These are phyloP conservation scores for Amiota minor DNA, from an alignment of 2,888 invertebrate species.

Conservation along the genomic window DNA sequence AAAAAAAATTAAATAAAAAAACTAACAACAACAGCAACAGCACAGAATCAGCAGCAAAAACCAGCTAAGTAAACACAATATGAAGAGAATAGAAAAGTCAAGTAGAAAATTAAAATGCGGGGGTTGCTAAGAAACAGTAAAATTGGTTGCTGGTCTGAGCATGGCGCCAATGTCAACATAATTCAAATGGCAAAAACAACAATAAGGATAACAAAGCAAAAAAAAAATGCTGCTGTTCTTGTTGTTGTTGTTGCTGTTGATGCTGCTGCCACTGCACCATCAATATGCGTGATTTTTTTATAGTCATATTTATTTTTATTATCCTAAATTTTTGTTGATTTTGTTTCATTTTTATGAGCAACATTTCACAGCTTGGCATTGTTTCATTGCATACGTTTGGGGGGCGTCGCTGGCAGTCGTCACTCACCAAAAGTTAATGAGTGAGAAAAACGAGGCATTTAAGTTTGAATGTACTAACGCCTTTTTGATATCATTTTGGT, in stretches of 20 bases:
- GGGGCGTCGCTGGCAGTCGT: not conserved
- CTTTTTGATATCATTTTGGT: too few relatives aligned
- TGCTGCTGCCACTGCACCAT: not conserved
- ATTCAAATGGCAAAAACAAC: constrained; percentile 47
- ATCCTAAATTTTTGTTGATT: constrained; percentile 4
- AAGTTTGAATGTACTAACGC: constrained; percentile 44
- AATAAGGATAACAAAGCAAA: not conserved
- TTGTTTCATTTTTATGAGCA: not conserved
- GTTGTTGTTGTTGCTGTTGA: too few relatives aligned
- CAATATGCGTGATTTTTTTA: constrained; percentile 29
- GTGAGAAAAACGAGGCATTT: constrained; percentile 65
- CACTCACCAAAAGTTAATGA: constrained; percentile 58
- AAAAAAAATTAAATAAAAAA: constrained; percentile 29
- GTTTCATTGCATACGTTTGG: constrained; percentile 44
- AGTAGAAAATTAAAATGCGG: constrained; percentile 22
- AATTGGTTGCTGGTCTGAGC: constrained; percentile 17
- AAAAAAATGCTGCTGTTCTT: not conserved
- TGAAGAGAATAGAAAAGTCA: constrained; percentile 41
- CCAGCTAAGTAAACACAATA: constrained; percentile 44
- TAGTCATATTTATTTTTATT: constrained; percentile 17
- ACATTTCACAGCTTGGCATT: constrained; percentile 25
- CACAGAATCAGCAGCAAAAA: constrained; percentile 59
- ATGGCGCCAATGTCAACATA: constrained; percentile 65
- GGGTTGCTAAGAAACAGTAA: constrained; percentile 15
- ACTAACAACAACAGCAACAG: constrained; percentile 12